Conservation (phyloP, 2,888 invertebrate species). For the Machimus rusticus region DNA sequence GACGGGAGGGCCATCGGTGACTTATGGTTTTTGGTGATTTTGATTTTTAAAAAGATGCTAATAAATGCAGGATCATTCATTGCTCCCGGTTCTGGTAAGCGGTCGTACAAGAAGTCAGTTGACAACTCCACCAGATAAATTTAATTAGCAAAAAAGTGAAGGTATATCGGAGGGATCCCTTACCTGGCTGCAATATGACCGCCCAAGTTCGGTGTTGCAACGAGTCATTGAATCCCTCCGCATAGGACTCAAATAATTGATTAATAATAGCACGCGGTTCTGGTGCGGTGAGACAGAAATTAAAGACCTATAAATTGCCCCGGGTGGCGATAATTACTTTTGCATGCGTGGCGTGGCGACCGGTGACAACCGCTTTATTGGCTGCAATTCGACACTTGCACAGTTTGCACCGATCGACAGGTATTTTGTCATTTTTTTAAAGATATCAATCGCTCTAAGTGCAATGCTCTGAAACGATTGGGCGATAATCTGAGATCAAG, state of each 20-base stretch:
- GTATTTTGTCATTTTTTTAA: not conserved
- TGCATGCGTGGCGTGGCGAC: not conserved
- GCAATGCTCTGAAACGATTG: not conserved
- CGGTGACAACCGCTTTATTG: not conserved
- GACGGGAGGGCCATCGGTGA: not conserved
- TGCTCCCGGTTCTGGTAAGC: not conserved
- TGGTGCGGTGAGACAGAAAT: slow-evolving; percentile 8
- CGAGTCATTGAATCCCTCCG: not conserved
- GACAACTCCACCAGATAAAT: not conserved
- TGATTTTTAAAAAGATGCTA: not conserved
- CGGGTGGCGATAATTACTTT: not conserved
- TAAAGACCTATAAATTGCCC: slow-evolving; percentile 2
- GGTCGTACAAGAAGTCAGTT: not conserved
- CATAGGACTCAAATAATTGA: not conserved
- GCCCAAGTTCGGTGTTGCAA: not conserved
- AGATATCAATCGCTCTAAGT: not conserved
- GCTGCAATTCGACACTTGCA: not conserved
- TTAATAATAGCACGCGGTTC: not conserved
- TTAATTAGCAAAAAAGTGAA: slow-evolving; percentile 13
- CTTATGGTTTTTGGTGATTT: not conserved
- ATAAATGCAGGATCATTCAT: not conserved
- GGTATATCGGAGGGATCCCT: not conserved
- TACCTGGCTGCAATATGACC: not conserved
- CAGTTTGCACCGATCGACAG: not conserved
- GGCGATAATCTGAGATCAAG: not conserved